phyloP scores from a whole-genome alignment of 2,888 invertebrate genomes.

The Euzophera pinguis region DNA sequence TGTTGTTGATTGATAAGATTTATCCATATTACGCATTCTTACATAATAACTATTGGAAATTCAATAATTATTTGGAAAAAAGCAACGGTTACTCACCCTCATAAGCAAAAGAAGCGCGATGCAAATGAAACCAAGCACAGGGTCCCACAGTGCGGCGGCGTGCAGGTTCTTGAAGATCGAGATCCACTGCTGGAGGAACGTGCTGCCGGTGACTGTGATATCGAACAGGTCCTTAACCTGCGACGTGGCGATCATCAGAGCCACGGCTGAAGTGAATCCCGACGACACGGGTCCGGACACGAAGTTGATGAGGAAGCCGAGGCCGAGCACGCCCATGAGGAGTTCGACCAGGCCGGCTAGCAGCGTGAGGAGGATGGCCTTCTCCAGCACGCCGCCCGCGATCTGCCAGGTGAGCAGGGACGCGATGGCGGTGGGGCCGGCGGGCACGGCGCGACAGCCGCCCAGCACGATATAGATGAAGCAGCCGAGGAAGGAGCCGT shows the following conservation, averaged over 20 bases:
- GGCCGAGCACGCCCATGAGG: slow-evolving; percentile 89
- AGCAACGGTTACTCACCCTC: slow-evolving; percentile 76
- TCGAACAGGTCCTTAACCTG: slow-evolving; percentile 92
- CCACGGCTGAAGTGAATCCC: slow-evolving; percentile 94
- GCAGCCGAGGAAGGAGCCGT: slow-evolving; percentile 95
- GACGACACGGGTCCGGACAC: slow-evolving; percentile 94
- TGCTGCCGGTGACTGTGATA: slow-evolving; percentile 84
- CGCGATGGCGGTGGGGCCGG: slow-evolving; percentile 95
- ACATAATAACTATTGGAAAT: too few relatives aligned
- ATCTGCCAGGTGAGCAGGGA: slow-evolving; percentile 91
- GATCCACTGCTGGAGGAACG: slow-evolving; percentile 88
- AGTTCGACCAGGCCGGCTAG: slow-evolving; percentile 87
- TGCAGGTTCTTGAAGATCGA: slow-evolving; percentile 85
- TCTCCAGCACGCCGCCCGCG: slow-evolving; percentile 82
- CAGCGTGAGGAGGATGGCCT: slow-evolving; percentile 88
- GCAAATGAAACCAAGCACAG: slow-evolving; percentile 86
- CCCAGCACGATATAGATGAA: slow-evolving; percentile 95
- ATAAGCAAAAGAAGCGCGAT: slow-evolving; percentile 87
- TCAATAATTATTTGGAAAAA: too few relatives aligned
- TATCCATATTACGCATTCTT: too few relatives aligned
- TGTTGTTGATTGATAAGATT: too few relatives aligned
- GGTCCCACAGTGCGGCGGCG: slow-evolving; percentile 84
- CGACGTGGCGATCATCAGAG: slow-evolving; percentile 92
- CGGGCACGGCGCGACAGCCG: slow-evolving; percentile 94
- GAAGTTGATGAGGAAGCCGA: slow-evolving; percentile 93